Base-by-base conservation (phyloP, 2,113 vertebrate species). In the Melanotaenia duboulayi region DNA sequence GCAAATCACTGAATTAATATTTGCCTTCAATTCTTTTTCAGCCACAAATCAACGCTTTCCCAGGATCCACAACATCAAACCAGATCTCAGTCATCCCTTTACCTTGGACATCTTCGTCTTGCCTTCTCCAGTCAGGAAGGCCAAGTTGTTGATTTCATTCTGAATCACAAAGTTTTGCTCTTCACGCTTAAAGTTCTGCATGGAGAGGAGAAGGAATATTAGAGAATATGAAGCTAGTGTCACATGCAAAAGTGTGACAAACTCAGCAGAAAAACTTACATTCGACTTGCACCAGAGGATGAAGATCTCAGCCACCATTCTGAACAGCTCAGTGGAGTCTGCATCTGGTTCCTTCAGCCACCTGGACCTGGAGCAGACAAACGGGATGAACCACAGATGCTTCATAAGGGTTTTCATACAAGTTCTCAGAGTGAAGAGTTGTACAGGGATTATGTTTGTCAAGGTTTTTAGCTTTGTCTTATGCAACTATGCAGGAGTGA, bases 111-210 rank as follows among this genome's bases (percentile, higher is more conserved):
- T 97, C 92, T 99, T 99, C 64, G 95, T 94, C 82, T 96, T 96
- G 90, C 93, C 95, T 86, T 97, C 96, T 89, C 95, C 96, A 44
- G 96, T 99, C 81, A 99, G 94, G 94, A 99, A 99, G 57, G 96
- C 95, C 92, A 99, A 92, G 87, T 99, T 99, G 92, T 99, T 99
- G 91, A 99, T 99, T 93, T 99, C 97, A 91, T 99, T 98, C 86
- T 99, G 97, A 93, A 99, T 96, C 81, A 99, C 97, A 96, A 99
- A 99, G 93, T 99, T 99, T 89, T 99, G 97, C 91, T 99, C 97
- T 91, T 99, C 97, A 84, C 97, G 95, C 92, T 98, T 99, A 89
- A 99, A 99, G 91, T 99, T 99, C 97, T 99, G 82, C 40, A 60
- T 55, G 22, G 17, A 74, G 25, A 79, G 9, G 13, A 76, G 1